phyloP scores from a whole-genome alignment of 2,797 vertebrate species.

The Champsocephalus gunnari region DNA sequence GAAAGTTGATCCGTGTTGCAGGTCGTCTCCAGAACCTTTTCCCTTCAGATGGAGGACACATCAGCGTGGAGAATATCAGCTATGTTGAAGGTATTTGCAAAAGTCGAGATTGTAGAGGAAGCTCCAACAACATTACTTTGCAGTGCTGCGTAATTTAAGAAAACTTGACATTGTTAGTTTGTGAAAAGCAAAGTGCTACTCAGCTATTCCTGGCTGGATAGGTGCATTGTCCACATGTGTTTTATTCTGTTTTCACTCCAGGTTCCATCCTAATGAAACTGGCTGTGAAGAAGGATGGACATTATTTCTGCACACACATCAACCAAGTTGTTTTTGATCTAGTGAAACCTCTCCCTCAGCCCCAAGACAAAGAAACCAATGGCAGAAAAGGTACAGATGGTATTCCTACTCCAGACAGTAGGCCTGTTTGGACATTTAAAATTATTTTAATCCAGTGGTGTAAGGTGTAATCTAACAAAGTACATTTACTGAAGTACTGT shows the following conservation, averaged over 20 bases:
- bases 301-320: slow-evolving; percentile 91
- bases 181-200: neutral
- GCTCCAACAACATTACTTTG: neutral
- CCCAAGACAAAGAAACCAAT: slow-evolving; percentile 1
- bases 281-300: slow-evolving; percentile 90
- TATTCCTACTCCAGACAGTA: neutral
- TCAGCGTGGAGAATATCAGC: slow-evolving; percentile 87
- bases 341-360: neutral
- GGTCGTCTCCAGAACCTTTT: slow-evolving; percentile 85
- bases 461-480: no score
- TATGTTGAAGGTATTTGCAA: slow-evolving; percentile 86
- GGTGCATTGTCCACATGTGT: neutral
- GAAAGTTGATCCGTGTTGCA: slow-evolving; percentile 85
- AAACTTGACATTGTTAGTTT: neutral
- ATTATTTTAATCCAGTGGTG: neutral
- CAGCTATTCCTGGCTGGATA: neutral
- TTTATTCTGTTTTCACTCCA: slow-evolving; percentile 58
- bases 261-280: slow-evolving; percentile 88
- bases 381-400: slow-evolving; percentile 50
- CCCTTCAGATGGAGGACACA: slow-evolving; percentile 90
- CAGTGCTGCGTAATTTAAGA: neutral
- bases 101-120: neutral
- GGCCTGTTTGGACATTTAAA: neutral
- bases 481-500: no score
- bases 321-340: slow-evolving; percentile 72